Base-by-base conservation (phyloP, 92 coral and sea anemone genomes). In the Phenganax stokvisi region DNA sequence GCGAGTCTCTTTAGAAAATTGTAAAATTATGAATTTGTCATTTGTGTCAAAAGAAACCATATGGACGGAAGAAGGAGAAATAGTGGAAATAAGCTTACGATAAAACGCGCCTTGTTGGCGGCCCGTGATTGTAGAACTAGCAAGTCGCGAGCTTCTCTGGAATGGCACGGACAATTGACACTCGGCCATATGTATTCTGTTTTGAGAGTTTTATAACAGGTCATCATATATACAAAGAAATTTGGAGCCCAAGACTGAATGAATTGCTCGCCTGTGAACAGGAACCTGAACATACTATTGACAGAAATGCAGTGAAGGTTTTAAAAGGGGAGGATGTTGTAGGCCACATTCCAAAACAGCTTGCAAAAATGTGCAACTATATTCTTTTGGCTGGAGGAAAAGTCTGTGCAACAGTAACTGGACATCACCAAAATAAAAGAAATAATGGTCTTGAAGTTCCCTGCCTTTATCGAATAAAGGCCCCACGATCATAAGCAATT, bases 161-260 rank as follows among this genome's bases (percentile, higher is more conserved):
- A 17, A 72, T 72, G 77, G 59, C 77, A 17, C 77, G 58, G 59
- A 51, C 57, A 29, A 29, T 72, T 72, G 77, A 72, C 56, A 12
- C 15, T 66, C 71, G 71, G 25, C 71, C 71, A 64, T 64, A 64
- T 64, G 70, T 12, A 64, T 64, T 66, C 15, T 66, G 71, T 66
- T 20, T 66, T 66, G 51, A 66, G 25, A 66, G 71, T 66, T 72
- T 0, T 80, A 67, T 80, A 47, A 66, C 76, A 31, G 72, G 72
- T 17, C 82, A 78, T 78, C 72, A 80, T n/a, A 68, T 80, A 16
- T 66, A 68, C 84, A 80, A 80, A 80, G 60, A 30, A 30, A 80
- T 80, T 68, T 80, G 75, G 84, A 80, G 60, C 20, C 84, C 79
- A 80, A 11, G 62, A 64, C 84, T 63, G 76, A 65, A 80, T 65